These are phyloP conservation scores for Sinosuthora webbiana DNA, from an alignment of 2,113 vertebrate genomes.

Conservation along the genomic window DNA sequence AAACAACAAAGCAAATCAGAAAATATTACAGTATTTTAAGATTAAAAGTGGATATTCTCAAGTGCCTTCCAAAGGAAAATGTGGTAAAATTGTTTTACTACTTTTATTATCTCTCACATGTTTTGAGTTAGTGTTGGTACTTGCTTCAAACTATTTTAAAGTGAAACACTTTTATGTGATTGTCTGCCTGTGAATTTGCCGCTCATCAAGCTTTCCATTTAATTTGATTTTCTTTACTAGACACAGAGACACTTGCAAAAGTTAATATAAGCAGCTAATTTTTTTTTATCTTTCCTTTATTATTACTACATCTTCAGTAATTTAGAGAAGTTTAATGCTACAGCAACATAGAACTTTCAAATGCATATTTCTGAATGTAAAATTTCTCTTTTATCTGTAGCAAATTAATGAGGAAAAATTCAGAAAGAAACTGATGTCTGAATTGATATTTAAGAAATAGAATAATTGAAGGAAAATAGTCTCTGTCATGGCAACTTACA, in stretches of 20 bases:
- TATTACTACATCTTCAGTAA: background rate
- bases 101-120: background rate
- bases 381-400: background rate
- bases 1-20: background rate
- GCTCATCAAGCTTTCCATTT: background rate
- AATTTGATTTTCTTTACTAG: background rate
- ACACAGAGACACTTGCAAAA: background rate
- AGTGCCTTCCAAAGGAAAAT: background rate
- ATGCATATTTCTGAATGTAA: background rate
- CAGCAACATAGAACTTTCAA: background rate
- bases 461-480: slow-evolving; percentile 1
- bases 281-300: background rate
- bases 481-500: background rate
- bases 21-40: background rate
- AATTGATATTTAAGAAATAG: background rate
- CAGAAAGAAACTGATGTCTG: background rate
- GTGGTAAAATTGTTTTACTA: background rate
- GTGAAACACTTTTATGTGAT: background rate
- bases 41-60: background rate
- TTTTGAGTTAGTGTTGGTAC: background rate
- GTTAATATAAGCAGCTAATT: background rate
- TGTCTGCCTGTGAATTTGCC: background rate
- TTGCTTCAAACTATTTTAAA: background rate
- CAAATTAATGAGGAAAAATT: background rate
- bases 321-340: background rate